phyloP scores from a whole-genome alignment of 37 sponge, comb jelly and placozoan species.

The Chondrilla cf. caribensis region DNA sequence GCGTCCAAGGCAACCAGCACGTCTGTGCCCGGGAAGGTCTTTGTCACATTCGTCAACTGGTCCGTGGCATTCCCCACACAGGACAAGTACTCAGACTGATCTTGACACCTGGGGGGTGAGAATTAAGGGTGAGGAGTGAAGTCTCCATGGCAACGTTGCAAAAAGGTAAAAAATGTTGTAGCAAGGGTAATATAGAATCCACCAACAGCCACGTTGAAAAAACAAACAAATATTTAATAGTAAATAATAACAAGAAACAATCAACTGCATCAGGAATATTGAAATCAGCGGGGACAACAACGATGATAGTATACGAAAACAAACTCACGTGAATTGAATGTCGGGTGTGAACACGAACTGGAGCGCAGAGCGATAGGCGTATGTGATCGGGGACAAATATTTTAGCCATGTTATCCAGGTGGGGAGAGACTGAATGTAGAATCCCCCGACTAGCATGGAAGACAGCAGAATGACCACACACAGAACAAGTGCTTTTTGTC shows the following conservation, averaged over 20 bases:
- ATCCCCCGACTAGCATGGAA: conserved; percentile 75
- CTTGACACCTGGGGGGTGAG: no score
- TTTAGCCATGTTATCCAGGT: conserved; percentile 54
- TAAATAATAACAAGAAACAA: no score
- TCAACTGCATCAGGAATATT: no score
- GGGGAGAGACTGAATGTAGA: conserved; percentile 56
- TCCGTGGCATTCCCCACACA: neutral
- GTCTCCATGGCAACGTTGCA: no score
- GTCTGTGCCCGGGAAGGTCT: neutral
- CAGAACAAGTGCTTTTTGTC: conserved; percentile 16
- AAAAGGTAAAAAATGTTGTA: no score
- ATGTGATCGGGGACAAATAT: conserved; percentile 59
- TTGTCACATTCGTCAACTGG: neutral
- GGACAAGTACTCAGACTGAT: neutral
- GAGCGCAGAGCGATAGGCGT: conserved; percentile 42
- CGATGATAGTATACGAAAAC: no score
- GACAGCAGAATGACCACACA: conserved; percentile 46
- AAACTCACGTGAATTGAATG: conserved; percentile 23
- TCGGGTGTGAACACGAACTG: conserved; percentile 40
- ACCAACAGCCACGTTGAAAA: no score
- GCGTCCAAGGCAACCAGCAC: neutral
- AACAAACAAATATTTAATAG: no score
- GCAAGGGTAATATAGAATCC: no score
- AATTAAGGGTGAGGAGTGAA: no score
- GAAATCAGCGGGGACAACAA: no score